A percentile compares a stretch with the other conserved stretches of the same genome.
phyloP scores from a whole-genome alignment of 2,888 invertebrate species.

The Ligdia adustata region DNA sequence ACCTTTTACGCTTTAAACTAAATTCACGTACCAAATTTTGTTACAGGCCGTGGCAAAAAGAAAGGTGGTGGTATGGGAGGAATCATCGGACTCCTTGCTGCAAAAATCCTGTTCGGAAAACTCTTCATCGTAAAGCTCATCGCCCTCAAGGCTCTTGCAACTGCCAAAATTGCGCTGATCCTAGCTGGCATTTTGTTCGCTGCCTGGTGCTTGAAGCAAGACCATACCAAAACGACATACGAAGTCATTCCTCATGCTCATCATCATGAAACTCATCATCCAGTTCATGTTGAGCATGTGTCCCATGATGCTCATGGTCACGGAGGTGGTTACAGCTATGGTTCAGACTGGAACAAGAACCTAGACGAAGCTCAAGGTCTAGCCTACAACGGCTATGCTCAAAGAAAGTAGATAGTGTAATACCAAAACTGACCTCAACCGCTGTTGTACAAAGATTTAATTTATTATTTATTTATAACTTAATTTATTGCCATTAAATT shows the following conservation, averaged over 20 bases:
- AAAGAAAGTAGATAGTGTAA: slow-evolving; percentile 39
- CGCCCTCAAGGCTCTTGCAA: slow-evolving; percentile 91
- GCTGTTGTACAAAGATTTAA: slow-evolving; percentile 73
- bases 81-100: slow-evolving; percentile 86
- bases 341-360: slow-evolving; percentile 81
- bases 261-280: slow-evolving; percentile 85
- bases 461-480: slow-evolving; percentile 60
- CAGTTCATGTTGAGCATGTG: slow-evolving; percentile 82
- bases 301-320: slow-evolving; percentile 67
- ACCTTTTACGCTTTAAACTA: no score
- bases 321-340: slow-evolving; percentile 62
- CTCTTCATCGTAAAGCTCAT: slow-evolving; percentile 91
- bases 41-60: slow-evolving; percentile 88
- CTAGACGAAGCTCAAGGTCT: slow-evolving; percentile 87
- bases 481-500: slow-evolving; percentile 76
- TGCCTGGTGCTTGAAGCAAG: slow-evolving; percentile 73
- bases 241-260: slow-evolving; percentile 76
- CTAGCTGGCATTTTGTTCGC: slow-evolving; percentile 87
- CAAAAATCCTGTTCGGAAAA: slow-evolving; percentile 72
- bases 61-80: slow-evolving; percentile 89
- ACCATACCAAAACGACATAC: slow-evolving; percentile 74
- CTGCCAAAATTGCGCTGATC: slow-evolving; percentile 92
- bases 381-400: slow-evolving; percentile 86
- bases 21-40: slow-evolving; percentile 4
- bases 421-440: slow-evolving; percentile 27